Evolutionary conservation across 2,113 vertebrate genomes (phyloP).

Genomic region (Dicrurus megarhynchus): DNA sequence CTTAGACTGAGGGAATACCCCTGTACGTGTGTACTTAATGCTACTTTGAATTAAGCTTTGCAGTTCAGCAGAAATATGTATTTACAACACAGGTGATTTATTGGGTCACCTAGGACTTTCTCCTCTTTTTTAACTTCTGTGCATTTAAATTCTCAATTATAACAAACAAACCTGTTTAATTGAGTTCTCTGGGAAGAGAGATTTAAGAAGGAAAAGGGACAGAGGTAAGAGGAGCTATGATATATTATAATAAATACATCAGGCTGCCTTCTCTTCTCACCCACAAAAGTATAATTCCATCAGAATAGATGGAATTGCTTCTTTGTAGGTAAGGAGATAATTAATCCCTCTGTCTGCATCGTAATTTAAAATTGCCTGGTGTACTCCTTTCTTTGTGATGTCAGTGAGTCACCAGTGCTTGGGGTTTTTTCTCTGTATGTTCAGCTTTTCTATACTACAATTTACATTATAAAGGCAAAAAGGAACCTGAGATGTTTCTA

Average conservation of each 20-base stretch:
- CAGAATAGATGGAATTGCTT: not conserved
- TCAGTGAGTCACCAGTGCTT: not conserved
- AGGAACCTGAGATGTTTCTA: not conserved
- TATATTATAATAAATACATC: not conserved
- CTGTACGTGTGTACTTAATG: not conserved
- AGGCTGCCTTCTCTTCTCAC: not conserved
- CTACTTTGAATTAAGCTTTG: not conserved
- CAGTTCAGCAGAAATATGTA: not conserved
- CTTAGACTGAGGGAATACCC: not conserved
- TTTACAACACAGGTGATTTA: not conserved
- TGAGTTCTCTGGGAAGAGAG: conserved; percentile 24
- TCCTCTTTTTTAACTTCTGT: not conserved
- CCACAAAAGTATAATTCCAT: not conserved
- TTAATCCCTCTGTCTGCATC: not conserved
- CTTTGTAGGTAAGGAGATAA: conserved; percentile 5
- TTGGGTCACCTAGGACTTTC: conserved; percentile 26
- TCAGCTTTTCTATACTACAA: not conserved
- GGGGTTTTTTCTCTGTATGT: not conserved
- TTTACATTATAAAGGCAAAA: conserved; percentile 1
- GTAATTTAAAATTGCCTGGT: not conserved
- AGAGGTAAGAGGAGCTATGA: conserved; percentile 34
- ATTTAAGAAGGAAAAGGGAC: conserved; percentile 53
- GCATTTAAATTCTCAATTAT: conserved; percentile 46
- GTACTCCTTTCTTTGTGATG: not conserved
- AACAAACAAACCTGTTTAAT: conserved; percentile 37